These are phyloP conservation scores for Alcedo atthis DNA, from an alignment of 2,797 vertebrate species.

Conservation along the genomic window DNA sequence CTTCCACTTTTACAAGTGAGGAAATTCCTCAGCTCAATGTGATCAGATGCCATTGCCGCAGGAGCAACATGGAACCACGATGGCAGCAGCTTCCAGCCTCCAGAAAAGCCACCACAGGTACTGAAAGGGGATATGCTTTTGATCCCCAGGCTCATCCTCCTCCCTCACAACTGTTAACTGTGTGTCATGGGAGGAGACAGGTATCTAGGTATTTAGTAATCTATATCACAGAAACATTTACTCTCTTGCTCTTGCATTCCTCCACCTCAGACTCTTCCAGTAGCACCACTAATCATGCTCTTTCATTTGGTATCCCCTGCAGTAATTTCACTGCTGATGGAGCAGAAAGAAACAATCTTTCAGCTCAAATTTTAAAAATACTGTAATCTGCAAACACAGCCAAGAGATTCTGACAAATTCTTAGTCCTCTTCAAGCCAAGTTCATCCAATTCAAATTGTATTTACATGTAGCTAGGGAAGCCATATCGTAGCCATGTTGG, in stretches of 20 bases:
- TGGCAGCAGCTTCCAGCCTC: background rate
- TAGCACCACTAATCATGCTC: background rate
- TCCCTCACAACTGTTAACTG: fast-evolving
- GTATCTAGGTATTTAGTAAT: background rate
- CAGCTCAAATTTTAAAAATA: background rate
- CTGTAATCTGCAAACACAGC: background rate
- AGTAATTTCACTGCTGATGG: background rate
- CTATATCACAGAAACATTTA: background rate
- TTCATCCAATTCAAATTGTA: background rate
- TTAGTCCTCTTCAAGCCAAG: background rate
- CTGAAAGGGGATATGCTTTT: fast-evolving
- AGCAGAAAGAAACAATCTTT: background rate
- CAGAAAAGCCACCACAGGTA: background rate
- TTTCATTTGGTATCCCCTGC: background rate
- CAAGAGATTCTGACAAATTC: background rate
- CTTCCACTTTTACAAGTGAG: background rate
- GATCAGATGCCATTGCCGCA: background rate
- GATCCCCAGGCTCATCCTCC: background rate
- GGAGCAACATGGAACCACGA: background rate
- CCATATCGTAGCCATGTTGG: background rate
- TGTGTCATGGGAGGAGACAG: background rate
- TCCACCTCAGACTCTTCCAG: background rate
- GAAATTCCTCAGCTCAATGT: background rate
- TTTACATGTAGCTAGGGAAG: background rate
- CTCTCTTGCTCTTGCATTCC: background rate